Conservation (phyloP, 2,113 vertebrate species). For the Centropus bengalensis region DNA sequence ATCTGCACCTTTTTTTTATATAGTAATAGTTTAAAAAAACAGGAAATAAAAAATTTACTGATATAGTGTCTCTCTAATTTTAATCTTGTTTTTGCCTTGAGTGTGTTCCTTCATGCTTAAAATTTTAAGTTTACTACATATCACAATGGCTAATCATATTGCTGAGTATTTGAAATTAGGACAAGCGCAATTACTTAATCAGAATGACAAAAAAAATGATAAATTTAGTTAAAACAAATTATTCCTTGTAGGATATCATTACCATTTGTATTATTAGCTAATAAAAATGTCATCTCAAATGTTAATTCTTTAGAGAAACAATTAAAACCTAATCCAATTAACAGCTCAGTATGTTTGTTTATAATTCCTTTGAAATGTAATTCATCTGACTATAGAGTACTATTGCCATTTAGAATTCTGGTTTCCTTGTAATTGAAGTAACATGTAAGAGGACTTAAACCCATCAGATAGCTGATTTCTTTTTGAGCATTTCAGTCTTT, state of each 20-base stretch:
- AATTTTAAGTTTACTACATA: not conserved
- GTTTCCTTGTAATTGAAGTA: slow-evolving; percentile 23
- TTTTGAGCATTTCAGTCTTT: not conserved
- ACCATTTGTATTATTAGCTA: not conserved
- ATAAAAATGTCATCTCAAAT: slow-evolving; percentile 44
- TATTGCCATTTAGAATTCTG: not conserved
- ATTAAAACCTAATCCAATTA: slow-evolving; percentile 41
- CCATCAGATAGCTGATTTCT: not conserved
- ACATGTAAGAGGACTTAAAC: not conserved
- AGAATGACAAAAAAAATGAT: not conserved
- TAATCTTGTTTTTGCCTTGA: not conserved
- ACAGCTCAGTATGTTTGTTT: not conserved
- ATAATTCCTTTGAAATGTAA: slow-evolving; percentile 24
- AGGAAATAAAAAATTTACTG: not conserved
- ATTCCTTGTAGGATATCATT: not conserved
- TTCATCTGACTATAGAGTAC: not conserved
- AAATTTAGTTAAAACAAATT: not conserved
- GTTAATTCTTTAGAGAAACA: not conserved
- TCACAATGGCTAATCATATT: not conserved
- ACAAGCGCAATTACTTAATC: not conserved
- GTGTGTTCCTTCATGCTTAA: not conserved
- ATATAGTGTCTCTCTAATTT: not conserved
- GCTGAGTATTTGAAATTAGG: not conserved
- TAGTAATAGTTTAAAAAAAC: not conserved
- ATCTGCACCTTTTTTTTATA: not conserved